Evolutionary conservation across 2,797 vertebrate species (phyloP).

Genomic region (Neomorphus geoffroyi): DNA sequence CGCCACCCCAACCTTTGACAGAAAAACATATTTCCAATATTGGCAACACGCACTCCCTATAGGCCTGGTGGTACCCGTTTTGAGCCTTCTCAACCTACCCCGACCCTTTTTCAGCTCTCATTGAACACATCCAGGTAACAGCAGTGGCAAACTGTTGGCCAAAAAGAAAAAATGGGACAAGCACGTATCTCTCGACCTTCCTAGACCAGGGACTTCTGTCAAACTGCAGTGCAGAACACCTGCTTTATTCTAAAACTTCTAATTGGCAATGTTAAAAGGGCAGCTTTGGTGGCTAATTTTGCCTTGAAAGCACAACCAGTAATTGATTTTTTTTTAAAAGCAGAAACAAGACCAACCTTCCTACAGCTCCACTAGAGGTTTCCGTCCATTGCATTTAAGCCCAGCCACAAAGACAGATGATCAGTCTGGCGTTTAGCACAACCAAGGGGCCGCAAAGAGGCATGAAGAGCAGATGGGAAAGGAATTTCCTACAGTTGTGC

Average conservation of each 20-base stretch:
- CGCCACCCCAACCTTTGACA: not conserved
- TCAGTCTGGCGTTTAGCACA: not conserved
- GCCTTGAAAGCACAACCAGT: not conserved
- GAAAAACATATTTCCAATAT: not conserved
- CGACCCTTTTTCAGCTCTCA: not conserved
- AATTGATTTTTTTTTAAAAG: not conserved
- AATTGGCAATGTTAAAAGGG: not conserved
- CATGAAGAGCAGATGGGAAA: not conserved
- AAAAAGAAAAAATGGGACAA: not conserved
- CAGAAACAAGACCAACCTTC: not conserved
- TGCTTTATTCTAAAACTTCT: not conserved
- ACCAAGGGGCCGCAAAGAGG: not conserved
- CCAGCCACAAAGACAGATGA: not conserved
- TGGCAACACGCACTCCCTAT: not conserved
- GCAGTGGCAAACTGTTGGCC: not conserved
- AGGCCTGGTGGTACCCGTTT: not conserved
- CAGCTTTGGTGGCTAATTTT: not conserved
- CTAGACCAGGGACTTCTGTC: not conserved
- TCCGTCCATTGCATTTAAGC: not conserved
- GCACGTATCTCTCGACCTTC: accelerated
- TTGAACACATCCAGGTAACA: not conserved
- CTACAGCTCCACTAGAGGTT: not conserved
- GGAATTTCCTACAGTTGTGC: not conserved
- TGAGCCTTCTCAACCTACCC: not conserved
- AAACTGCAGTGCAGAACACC: not conserved